Conservation (phyloP, 2,797 vertebrate species). For the Peromyscus attwateri region DNA sequence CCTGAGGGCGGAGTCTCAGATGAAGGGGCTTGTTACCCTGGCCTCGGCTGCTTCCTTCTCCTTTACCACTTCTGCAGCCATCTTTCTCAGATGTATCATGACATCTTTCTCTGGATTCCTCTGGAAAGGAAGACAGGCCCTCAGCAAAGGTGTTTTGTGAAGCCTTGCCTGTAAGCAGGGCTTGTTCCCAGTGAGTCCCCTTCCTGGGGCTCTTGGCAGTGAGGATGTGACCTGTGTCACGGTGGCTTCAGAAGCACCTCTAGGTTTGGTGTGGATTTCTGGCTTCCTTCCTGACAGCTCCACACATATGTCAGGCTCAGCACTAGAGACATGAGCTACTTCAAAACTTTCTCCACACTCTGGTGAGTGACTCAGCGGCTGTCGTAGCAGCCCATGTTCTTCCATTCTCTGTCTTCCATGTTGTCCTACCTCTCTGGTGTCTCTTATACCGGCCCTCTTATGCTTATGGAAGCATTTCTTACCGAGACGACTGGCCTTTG, state of each 20-base stretch:
- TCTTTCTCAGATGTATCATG: rapidly evolving
- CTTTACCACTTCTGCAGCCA: rapidly evolving
- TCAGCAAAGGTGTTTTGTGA: not conserved
- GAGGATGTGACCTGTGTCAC: not conserved
- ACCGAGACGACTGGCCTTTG: not conserved
- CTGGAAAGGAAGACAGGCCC: not conserved
- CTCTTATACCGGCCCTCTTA: not conserved
- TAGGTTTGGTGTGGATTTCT: not conserved
- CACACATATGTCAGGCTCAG: not conserved
- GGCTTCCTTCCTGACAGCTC: not conserved
- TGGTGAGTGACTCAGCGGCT: not conserved
- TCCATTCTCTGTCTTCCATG: not conserved
- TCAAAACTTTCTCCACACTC: not conserved
- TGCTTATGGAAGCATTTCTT: not conserved
- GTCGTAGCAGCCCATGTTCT: not conserved
- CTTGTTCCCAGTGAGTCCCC: not conserved
- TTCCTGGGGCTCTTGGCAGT: not conserved
- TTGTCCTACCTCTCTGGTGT: rapidly evolving
- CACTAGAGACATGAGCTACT: not conserved
- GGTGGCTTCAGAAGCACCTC: not conserved
- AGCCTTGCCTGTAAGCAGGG: not conserved
- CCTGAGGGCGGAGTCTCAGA: not conserved
- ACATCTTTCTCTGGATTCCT: not conserved
- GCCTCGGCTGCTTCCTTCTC: not conserved
- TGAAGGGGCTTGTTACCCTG: not conserved